These are phyloP conservation scores for Carduelis carduelis DNA, from an alignment of 2,797 vertebrate species.

Conservation along the genomic window DNA sequence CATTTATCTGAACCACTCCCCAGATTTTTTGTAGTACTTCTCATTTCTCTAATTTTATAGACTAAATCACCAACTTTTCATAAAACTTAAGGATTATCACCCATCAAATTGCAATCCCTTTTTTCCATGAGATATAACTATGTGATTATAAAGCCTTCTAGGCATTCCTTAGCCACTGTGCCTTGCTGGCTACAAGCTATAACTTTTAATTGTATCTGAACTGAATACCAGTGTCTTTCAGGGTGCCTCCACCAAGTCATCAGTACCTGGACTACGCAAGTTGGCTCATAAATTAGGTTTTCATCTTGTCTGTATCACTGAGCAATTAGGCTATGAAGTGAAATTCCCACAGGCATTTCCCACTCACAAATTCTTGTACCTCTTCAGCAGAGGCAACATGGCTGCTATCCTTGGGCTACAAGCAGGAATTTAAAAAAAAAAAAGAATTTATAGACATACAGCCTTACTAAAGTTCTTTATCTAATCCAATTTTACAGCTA, in stretches of 20 bases:
- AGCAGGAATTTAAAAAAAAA: not conserved
- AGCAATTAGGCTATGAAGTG: not conserved
- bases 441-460: not conserved
- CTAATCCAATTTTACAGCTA: conserved; percentile 46
- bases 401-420: not conserved
- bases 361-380: not conserved
- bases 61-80: not conserved
- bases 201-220: not conserved
- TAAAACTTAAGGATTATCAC: not conserved
- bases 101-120: not conserved
- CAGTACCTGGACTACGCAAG: not conserved
- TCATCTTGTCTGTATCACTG: not conserved
- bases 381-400: not conserved
- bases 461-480: not conserved
- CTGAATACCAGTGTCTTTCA: not conserved
- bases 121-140: not conserved
- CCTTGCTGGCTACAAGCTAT: not conserved
- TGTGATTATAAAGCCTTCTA: not conserved
- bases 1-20: not conserved
- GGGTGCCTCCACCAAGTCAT: not conserved
- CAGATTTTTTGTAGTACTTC: not conserved
- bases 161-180: not conserved
- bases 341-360: not conserved
- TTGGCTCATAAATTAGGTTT: not conserved
- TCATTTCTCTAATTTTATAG: not conserved